Base-by-base conservation (phyloP, 2,113 vertebrate species). In the Deroptyus accipitrinus region DNA sequence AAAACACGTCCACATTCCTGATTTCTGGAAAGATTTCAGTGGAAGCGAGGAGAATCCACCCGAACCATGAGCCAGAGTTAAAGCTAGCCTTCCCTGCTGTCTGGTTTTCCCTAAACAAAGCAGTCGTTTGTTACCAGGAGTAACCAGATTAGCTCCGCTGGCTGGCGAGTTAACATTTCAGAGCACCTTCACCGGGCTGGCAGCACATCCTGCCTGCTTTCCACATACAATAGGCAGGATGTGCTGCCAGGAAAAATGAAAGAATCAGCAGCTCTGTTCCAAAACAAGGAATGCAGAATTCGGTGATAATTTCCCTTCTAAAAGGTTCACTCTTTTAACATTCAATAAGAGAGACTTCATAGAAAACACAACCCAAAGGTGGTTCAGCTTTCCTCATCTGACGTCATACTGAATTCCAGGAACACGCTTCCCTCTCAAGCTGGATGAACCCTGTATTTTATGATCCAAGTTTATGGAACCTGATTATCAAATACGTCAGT, bases 191-290 rank as follows among this genome's bases (percentile, higher is more conserved):
- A 3, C 4, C 0, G 41, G 68, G 51, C 92, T 75, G 74, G 85
- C 92, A 90, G 82, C 83, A 96, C 86, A 87, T 94, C 95, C 97
- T 95, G 95, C 91, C 95, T 54, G 70, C 92, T 83, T 49, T 52
- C 85, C 83, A 66, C 44, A 19, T 5, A 97, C 97, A 97, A 97
- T 96, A 30, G 95, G 78, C 74, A 61, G 69, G 63, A 28, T 76
- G 22, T 24, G 83, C 55, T 96, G 97, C 97, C 96, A 97, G 95
- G 88, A 95, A 92, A 92, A 95, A 76, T 35, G 86, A 66, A 87
- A 84, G 91, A 55, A 92, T 48, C 90, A 87, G 86, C 92, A 95
- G 86, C 92, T 83, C 83, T 72, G 83, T 48, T 87, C 82, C 86
- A 95, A 96, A 93, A 94, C 87, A 92, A 80, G 86, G 81, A 46